Evolutionary conservation across 2,888 invertebrate species (phyloP).

Genomic region (Globia sparganii): DNA sequence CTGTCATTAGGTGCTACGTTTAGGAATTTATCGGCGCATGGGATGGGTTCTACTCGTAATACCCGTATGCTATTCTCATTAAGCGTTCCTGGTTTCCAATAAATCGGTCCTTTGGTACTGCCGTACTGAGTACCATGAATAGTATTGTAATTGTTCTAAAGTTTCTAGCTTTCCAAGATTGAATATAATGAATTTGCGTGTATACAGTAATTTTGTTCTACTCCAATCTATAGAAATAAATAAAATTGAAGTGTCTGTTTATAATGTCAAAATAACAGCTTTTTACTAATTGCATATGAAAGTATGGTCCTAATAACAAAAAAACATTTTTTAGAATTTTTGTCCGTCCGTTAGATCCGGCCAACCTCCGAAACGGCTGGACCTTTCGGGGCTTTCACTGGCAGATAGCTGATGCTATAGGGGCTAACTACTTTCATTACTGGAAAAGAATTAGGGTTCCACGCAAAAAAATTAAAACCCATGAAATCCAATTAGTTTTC

Average conservation of each 20-base stretch:
- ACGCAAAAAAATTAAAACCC: background rate
- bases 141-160: conserved; percentile 3
- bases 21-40: conserved; percentile 63
- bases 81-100: conserved; percentile 61
- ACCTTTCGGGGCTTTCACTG: background rate
- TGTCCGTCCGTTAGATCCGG: too few species aligned
- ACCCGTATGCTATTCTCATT: conserved; percentile 66
- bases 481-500: background rate
- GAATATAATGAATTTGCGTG: background rate
- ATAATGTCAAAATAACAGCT: background rate
- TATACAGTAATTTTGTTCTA: background rate
- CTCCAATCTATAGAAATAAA: background rate
- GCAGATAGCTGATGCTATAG: background rate
- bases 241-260: background rate
- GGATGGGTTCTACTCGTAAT: conserved; percentile 39
- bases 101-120: conserved; percentile 45
- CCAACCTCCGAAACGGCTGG: too few species aligned
- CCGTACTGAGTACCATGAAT: conserved; percentile 9
- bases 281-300: background rate
- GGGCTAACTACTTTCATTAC: too few species aligned
- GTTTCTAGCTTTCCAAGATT: background rate
- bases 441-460: too few species aligned
- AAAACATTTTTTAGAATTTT: background rate
- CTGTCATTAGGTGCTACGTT: conserved; percentile 61
- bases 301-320: background rate